Conservation (phyloP, 2,113 vertebrate genomes). For the Epinephelus fuscoguttatus region DNA sequence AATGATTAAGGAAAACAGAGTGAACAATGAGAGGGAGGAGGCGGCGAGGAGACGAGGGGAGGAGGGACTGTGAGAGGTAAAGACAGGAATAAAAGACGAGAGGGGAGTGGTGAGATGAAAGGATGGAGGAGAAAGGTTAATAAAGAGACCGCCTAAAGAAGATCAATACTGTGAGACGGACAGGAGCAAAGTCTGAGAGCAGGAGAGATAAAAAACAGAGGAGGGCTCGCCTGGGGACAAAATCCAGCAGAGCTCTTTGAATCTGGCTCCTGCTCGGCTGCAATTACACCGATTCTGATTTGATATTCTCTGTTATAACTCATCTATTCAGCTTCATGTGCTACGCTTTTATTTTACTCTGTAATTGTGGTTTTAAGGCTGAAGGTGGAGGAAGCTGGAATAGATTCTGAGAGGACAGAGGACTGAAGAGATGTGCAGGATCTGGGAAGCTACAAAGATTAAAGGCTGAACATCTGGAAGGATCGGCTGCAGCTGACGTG, state of each 20-base stretch:
- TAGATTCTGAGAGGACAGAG: background rate
- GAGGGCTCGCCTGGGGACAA: background rate
- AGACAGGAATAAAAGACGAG: conserved; percentile 30
- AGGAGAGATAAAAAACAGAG: background rate
- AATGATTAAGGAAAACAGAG: conserved; percentile 9
- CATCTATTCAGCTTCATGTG: background rate
- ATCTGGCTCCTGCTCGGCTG: background rate
- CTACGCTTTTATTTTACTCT: background rate
- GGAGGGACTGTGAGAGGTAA: conserved; percentile 10
- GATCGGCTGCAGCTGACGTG: too few relatives aligned
- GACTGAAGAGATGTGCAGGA: background rate
- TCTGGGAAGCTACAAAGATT: background rate
- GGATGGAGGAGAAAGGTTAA: conserved; percentile 55
- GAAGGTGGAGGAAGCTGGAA: background rate
- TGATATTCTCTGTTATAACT: conserved; percentile 29
- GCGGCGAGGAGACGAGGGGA: background rate
- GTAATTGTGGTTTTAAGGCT: too few relatives aligned
- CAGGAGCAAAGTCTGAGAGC: conserved; percentile 1
- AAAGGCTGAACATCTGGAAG: background rate
- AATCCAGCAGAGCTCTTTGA: conserved; percentile 14
- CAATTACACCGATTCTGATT: conserved; percentile 26
- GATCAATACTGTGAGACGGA: conserved; percentile 72
- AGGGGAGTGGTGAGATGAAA: conserved; percentile 66
- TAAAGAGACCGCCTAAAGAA: conserved; percentile 71
- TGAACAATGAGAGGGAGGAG: background rate